Conservation (phyloP, 1,140 invertebrate genomes). For the Panulirus ornatus region DNA sequence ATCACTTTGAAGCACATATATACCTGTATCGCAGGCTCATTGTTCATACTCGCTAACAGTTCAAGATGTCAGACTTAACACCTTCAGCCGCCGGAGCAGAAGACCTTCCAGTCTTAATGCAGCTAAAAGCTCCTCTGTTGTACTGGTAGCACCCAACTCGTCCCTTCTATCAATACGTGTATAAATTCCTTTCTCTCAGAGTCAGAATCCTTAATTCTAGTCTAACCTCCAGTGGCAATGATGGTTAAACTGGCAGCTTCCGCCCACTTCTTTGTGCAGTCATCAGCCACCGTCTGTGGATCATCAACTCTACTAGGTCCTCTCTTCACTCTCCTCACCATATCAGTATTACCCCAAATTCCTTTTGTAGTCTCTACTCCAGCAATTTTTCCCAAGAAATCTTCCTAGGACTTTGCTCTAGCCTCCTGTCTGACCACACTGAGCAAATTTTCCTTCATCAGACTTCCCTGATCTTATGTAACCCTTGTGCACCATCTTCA, state of each 20-base stretch:
- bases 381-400: no score
- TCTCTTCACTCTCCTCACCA: not conserved
- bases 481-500: not conserved
- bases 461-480: no score
- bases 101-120: not conserved
- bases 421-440: not conserved
- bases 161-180: not conserved
- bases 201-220: not conserved
- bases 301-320: not conserved
- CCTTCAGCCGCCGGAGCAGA: not conserved
- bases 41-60: not conserved
- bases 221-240: not conserved
- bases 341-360: no score
- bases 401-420: not conserved
- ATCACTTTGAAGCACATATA: not conserved
- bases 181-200: constrained; percentile 1
- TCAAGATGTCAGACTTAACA: not conserved
- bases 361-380: no score
- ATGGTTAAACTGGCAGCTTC: not conserved
- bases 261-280: no score
- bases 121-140: not conserved
- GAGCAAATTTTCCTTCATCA: not conserved
- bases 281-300: no score
- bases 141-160: not conserved
- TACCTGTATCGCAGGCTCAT: not conserved